Percentiles rank a stretch among this genome's conserved stretches.
Conservation (phyloP, 2,888 invertebrate species). For the Oegoconia quadripuncta region DNA sequence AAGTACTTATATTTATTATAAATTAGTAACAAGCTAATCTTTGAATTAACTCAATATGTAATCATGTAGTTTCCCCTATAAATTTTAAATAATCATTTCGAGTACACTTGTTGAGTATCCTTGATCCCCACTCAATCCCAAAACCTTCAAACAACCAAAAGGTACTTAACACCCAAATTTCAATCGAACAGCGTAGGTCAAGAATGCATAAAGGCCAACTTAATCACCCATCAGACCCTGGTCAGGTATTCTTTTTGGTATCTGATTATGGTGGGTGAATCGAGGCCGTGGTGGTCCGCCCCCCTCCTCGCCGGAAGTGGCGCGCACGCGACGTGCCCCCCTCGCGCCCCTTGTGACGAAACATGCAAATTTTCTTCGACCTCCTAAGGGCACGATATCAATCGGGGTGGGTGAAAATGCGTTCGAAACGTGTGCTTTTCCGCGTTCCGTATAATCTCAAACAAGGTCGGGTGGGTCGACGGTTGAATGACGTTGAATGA, state of each 20-base stretch:
- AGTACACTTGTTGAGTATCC: no score
- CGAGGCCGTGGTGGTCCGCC: conserved; percentile 44
- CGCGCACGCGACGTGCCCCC: conserved; percentile 44
- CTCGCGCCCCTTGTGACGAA: conserved; percentile 44
- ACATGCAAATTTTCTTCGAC: conserved; percentile 63
- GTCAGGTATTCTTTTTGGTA: conserved; percentile 38
- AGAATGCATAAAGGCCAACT: conserved; percentile 14
- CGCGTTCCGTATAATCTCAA: conserved; percentile 22
- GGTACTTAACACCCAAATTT: no score
- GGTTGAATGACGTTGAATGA: conserved; percentile 20
- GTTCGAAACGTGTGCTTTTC: conserved; percentile 43
- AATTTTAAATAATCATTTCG: no score
- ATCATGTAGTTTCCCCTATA: no score
- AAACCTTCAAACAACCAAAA: no score
- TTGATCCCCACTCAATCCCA: no score
- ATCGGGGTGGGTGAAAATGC: conserved; percentile 49
- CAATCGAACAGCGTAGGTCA: conserved; percentile 11
- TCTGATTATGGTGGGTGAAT: conserved; percentile 61
- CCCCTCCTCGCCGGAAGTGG: conserved; percentile 52
- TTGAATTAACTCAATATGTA: no score
- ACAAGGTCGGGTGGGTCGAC: conserved; percentile 52
- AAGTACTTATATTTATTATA: no score
- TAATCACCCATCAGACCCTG: conserved; percentile 9
- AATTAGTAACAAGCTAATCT: no score
- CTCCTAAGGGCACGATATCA: conserved; percentile 44